phyloP scores from a whole-genome alignment of 2,888 invertebrate genomes.

The Caenorhabditis macrosperma region DNA sequence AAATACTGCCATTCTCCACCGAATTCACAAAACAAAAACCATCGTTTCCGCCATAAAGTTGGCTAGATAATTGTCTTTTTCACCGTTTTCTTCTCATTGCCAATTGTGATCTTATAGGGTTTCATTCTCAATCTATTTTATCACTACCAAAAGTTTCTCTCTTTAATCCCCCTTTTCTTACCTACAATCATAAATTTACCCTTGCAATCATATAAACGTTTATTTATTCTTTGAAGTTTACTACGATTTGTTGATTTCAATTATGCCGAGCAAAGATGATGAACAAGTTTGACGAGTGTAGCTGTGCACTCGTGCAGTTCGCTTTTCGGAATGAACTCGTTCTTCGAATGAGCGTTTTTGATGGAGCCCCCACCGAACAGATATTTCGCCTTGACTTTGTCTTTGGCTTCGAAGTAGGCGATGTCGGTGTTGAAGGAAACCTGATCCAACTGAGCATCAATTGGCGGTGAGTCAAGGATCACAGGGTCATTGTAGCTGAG shows the following conservation, averaged over 20 bases:
- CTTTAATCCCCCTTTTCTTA: constrained; percentile 13
- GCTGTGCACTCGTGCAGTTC: constrained; percentile 62
- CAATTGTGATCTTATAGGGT: constrained; percentile 63
- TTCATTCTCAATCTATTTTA: constrained; percentile 41
- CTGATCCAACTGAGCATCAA: constrained; percentile 49
- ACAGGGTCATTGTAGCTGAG: constrained; percentile 66
- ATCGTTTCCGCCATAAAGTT: neutral
- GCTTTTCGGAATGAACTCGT: constrained; percentile 73
- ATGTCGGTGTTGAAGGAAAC: constrained; percentile 77
- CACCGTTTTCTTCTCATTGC: constrained; percentile 49
- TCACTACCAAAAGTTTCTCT: constrained; percentile 32
- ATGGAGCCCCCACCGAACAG: constrained; percentile 77
- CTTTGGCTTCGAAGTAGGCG: constrained; percentile 68
- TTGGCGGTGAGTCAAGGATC: constrained; percentile 60
- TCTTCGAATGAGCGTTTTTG: constrained; percentile 75
- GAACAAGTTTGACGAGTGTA: constrained; percentile 50
- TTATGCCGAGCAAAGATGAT: constrained; percentile 15
- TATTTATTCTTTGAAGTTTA: constrained; percentile 9
- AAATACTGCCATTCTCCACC: constrained; percentile 10
- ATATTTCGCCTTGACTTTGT: constrained; percentile 71
- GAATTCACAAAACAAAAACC: too few relatives aligned
- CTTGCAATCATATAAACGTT: neutral
- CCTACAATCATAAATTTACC: neutral
- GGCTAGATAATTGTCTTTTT: constrained; percentile 14
- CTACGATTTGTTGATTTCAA: neutral